phyloP scores from a whole-genome alignment of 2,888 invertebrate species.

The Pachymerium ferrugineum region DNA sequence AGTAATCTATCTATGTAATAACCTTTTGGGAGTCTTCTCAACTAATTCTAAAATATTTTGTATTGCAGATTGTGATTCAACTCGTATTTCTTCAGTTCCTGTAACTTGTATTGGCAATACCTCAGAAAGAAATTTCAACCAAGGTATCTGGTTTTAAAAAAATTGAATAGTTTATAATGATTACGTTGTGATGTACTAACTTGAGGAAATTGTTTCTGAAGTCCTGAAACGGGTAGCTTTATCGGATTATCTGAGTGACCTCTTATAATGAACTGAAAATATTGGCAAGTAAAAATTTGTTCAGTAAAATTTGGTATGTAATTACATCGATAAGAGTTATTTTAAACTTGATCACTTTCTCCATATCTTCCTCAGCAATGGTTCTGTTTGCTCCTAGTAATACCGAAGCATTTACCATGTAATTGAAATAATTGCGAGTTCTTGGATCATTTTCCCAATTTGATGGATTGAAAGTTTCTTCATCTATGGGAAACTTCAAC shows the following conservation, averaged over 20 bases:
- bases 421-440: not conserved
- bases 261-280: no score
- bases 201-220: no score
- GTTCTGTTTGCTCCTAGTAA: not conserved
- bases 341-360: not conserved
- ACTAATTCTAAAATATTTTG: not conserved
- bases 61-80: not conserved
- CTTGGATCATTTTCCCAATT: not conserved
- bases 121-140: not conserved
- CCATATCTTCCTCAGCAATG: not conserved
- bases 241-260: no score
- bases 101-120: not conserved
- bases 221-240: no score
- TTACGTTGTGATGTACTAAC: no score
- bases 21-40: not conserved
- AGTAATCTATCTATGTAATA: not conserved
- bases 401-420: conserved; percentile 7
- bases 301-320: no score
- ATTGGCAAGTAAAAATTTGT: no score
- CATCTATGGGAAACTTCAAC: not conserved
- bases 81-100: not conserved
- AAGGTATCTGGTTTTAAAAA: not conserved
- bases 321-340: not conserved
- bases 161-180: no score
- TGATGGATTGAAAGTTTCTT: not conserved